Evolutionary conservation across 2,888 invertebrate species (phyloP), one percentile per base, ranked within the genome.

Genomic region (Odontocerum albicorne): DNA sequence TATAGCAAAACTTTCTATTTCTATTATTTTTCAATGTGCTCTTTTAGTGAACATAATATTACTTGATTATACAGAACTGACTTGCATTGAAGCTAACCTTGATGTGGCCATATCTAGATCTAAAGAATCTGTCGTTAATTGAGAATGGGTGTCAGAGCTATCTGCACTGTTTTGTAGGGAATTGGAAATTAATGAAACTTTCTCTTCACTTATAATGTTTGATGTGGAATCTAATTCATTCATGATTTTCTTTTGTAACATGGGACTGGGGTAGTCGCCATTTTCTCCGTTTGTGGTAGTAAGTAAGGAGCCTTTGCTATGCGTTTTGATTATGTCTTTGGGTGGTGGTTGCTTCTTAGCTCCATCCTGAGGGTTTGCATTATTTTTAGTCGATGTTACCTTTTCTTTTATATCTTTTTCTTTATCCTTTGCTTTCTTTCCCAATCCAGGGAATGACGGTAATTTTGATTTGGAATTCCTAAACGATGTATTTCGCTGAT

Each of bases 401-500:
- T 69, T 70, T 47, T 68, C 67, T 42, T 65, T 61, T 7, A 63
- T 46, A 56, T 72, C 72, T 1, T 65, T 65, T 13, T 66, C 67
- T 38, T 67, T 66, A 31, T 79, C 79, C 65, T 79, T 80, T 2
- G 76, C 76, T 65, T 86, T 86, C 69, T 86, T 86, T 4, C 83
- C 82, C 47, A 86, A 75, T 22, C 83, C 84, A 2, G 84, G 80
- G 65, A 87, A 81, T 46, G 77, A 74, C 55, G 75, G 70, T 1
- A 83, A 72, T 68, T 86, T 87, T 1, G 85, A 82, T 67, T 86
- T 86, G 12, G 82, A 76, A 58, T 71, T 75, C 31, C 82, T 74
- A 12, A 73, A 70, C 21, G 68, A 70, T 35, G 69, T 73, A 33
- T 83, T 76, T 65, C 82, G 71, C 66, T 81, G 75, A 64, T 82